Base-by-base conservation (phyloP, 2,113 vertebrate species). In the Pagrus major region DNA sequence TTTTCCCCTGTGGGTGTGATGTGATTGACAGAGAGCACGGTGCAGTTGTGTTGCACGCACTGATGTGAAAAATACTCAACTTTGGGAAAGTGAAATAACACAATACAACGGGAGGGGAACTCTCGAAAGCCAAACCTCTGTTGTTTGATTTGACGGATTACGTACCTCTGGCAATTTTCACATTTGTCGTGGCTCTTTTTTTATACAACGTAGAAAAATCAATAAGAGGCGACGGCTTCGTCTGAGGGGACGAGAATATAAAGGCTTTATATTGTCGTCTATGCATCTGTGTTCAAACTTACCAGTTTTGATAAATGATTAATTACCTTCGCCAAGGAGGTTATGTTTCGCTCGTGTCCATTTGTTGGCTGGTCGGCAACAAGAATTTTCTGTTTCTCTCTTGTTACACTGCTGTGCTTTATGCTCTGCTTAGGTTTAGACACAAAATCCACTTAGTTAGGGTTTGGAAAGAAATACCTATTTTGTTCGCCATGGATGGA, bases 61-160 rank as follows among this genome's bases (percentile, higher is more conserved):
- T 37, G n/a, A 77, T 56, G 39, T 37, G 39, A 78, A 78, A n/a
- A 81, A 85, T 7, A 79, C n/a, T 68, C 9, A n/a, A 52, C 46
- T 42, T 42, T 3, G 42, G 12, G 8, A 47, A 46, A 69, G 35
- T 70, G 27, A 71, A 79, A 65, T 54, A 54, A n/a, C n/a, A 54
- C 39, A 61, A 64, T 23, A 64, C 46, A 64, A 27, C 3, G 0
- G 27, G 11, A n/a, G 29, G 10, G 23, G 9, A 35, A 54, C 15
- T 69, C 58, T 18, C 0, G 1, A 44, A 23, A 49, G 27, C 63
- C 63, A 78, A 72, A 68, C 41, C 51, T 70, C n/a, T 39, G 44
- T 5, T 39, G 56, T 78, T 61, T 71, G 39, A 67, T 29, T 39
- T 37, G 20, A 77, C 9, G 44, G 18, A 63, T 72, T 25, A 42